Evolutionary conservation across 1,140 invertebrate species (phyloP).

Genomic region (Anastrepha ludens): DNA sequence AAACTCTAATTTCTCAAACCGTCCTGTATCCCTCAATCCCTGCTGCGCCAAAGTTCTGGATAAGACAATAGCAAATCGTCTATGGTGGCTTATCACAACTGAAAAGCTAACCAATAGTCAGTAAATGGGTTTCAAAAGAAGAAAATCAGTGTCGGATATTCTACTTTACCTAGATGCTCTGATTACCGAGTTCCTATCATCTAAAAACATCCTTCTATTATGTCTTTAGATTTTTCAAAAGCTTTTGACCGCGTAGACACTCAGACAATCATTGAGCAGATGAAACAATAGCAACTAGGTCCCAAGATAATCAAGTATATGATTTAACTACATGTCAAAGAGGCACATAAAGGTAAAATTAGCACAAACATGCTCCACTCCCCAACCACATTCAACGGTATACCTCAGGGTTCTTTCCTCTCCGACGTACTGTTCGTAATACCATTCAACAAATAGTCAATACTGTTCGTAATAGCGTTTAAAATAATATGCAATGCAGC

Average conservation of each 20-base stretch:
- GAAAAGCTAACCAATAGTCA: background rate
- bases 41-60: conserved; percentile 40
- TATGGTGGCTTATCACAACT: conserved; percentile 29
- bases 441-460: conserved; percentile 48
- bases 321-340: conserved; percentile 54
- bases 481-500: conserved; percentile 28
- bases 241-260: conserved; percentile 56
- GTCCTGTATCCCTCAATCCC: conserved; percentile 24
- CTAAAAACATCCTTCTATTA: conserved; percentile 1
- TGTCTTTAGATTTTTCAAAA: conserved; percentile 57
- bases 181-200: background rate
- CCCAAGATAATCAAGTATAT: conserved; percentile 52
- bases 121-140: conserved; percentile 10
- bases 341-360: conserved; percentile 55
- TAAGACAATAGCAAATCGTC: conserved; percentile 50
- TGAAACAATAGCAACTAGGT: conserved; percentile 56
- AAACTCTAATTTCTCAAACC: conserved; percentile 24
- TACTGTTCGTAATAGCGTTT: conserved; percentile 18
- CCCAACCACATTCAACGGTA: conserved; percentile 38
- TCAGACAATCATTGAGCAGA: conserved; percentile 52
- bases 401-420: conserved; percentile 54
- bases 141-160: conserved; percentile 9
- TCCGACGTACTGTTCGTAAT: conserved; percentile 55
- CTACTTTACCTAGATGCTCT: background rate
- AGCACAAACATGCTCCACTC: background rate